Evolutionary conservation across 2,888 invertebrate species (phyloP), one percentile per base, ranked within the genome.

Genomic region (Lordiphosa andalusiaca): DNA sequence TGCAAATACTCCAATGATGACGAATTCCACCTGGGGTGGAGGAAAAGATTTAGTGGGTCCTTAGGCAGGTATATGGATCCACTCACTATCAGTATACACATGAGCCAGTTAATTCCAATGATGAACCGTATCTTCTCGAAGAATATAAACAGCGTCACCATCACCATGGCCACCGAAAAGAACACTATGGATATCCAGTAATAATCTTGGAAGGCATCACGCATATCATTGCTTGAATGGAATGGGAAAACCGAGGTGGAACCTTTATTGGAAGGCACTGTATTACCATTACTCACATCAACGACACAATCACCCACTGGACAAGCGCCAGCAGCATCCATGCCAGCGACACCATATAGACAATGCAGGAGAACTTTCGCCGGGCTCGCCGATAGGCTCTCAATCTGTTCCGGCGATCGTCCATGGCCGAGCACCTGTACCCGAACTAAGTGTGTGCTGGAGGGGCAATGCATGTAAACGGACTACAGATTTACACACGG

Each of bases 81-180:
- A 75, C 87, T 73, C 55, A 86, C 86, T 49, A 78, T 83, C 0
- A 75, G 5, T 4, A 80, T 4, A 1, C 73, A 9, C 1, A 86
- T 1, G 0, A 83, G 0, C 74, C 77, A 80, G 60, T 83, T 86
- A 3, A 85, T 5, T 0, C 61, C 44, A 0, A 4, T 6, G 0
- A 69, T 48, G 19, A 73, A 69, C 3, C 87, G 78, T 2, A 74
- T 23, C 33, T 54, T 23, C 23, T 86, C 83, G 9, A 74, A 62
- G 49, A 86, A 86, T 30, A 86, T 69, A 36, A 82, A 84, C 6
- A 75, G 0, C 0, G 80, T 40, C 1, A 69, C 47, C 25, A 73
- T 5, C 0, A 67, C 1, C 25, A 86, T 62, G 5, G 69, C 73
- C 5, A 86, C 0, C 0, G 37, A 9, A 12, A 87, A 76, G 25